These are phyloP conservation scores for Cheilosia soror DNA, from an alignment of 2,888 invertebrate species.

Conservation along the genomic window DNA sequence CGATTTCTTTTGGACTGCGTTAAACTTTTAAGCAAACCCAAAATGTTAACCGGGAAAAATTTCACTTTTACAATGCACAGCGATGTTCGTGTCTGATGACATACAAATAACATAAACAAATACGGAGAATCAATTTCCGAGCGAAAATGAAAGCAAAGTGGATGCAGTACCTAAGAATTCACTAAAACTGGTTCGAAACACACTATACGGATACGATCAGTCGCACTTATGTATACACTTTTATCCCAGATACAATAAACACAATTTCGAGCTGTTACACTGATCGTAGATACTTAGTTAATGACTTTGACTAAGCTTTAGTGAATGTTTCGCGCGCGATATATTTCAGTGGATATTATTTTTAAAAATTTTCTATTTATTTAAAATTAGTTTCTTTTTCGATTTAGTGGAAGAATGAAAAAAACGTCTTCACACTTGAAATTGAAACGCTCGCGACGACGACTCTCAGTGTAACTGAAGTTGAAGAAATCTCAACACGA, in stretches of 20 bases:
- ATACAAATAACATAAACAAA: conserved; percentile 53
- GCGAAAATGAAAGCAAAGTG: conserved; percentile 70
- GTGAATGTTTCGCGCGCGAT: conserved; percentile 1
- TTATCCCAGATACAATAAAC: neutral
- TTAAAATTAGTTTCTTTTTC: neutral
- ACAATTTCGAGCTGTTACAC: conserved; percentile 8
- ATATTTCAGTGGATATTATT: too few relatives aligned
- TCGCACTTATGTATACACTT: conserved; percentile 7
- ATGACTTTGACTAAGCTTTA: neutral
- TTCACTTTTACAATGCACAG: conserved; percentile 67
- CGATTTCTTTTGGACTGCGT: conserved; percentile 14
- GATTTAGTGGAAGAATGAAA: conserved; percentile 5
- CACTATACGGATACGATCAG: neutral
- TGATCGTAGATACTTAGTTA: neutral
- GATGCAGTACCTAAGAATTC: conserved; percentile 45
- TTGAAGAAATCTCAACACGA: conserved; percentile 63
- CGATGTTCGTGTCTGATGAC: conserved; percentile 20
- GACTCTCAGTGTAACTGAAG: conserved; percentile 71
- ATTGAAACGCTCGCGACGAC: conserved; percentile 68
- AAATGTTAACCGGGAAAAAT: conserved; percentile 53
- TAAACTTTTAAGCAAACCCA: conserved; percentile 22
- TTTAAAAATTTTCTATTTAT: too few relatives aligned
- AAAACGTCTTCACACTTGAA: conserved; percentile 53
- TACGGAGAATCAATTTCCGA: conserved; percentile 19
- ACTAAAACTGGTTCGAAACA: conserved; percentile 35